Conservation (phyloP, 1,140 invertebrate genomes). For the Drosophila baimaii region DNA sequence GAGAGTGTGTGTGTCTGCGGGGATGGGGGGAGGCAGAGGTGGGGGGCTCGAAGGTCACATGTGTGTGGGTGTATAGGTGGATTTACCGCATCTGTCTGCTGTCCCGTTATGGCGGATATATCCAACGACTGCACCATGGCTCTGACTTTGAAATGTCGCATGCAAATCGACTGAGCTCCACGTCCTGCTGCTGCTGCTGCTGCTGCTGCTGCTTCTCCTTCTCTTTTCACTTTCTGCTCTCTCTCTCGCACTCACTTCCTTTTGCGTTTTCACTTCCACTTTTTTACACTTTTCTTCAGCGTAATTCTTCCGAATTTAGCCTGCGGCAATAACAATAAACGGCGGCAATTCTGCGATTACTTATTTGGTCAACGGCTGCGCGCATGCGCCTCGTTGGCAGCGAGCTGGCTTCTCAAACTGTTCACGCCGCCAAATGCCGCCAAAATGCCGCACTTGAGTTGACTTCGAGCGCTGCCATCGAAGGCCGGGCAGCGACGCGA, state of each 20-base stretch:
- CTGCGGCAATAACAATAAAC: slow-evolving; percentile 45
- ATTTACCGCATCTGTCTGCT: slow-evolving; percentile 80
- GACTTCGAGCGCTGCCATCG: slow-evolving; percentile 60
- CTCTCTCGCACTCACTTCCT: not conserved
- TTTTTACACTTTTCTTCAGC: slow-evolving; percentile 5
- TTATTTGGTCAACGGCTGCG: slow-evolving; percentile 45
- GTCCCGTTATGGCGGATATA: slow-evolving; percentile 79
- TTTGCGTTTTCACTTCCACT: slow-evolving; percentile 23
- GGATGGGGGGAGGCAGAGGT: slow-evolving; percentile 4
- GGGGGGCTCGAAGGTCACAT: slow-evolving; percentile 31
- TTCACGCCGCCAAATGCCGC: slow-evolving; percentile 58
- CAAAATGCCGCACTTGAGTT: slow-evolving; percentile 29
- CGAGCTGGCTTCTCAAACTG: slow-evolving; percentile 55
- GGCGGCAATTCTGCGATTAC: slow-evolving; percentile 44
- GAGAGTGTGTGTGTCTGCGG: slow-evolving; percentile 17
- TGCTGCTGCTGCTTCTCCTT: not conserved
- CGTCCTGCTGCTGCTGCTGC: slow-evolving; percentile 1
- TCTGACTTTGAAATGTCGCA: slow-evolving; percentile 81
- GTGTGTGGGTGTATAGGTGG: slow-evolving; percentile 3
- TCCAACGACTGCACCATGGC: slow-evolving; percentile 81
- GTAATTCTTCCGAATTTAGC: slow-evolving; percentile 35
- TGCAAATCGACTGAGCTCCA: slow-evolving; percentile 47
- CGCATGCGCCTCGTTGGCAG: slow-evolving; percentile 60
- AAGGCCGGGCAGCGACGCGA: slow-evolving; percentile 48
- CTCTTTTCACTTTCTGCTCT: too few relatives aligned